Percentiles rank a stretch among this genome's conserved stretches.
phyloP scores from a whole-genome alignment of 1,140 invertebrate species.

The Zaprionus taronus region DNA sequence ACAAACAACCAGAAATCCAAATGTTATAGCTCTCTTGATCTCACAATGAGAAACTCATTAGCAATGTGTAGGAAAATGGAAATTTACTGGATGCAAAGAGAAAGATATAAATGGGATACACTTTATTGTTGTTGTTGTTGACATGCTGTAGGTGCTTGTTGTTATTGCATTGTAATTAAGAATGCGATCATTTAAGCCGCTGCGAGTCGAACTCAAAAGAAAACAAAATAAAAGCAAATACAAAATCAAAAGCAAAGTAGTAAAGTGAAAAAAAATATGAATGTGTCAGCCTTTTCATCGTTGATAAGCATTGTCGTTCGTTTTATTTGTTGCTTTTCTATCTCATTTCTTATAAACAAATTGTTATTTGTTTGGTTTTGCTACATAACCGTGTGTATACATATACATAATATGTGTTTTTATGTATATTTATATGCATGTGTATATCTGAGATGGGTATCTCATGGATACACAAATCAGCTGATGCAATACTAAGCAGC shows the following conservation, averaged over 20 bases:
- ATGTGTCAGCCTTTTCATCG: slow-evolving; percentile 20
- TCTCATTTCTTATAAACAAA: slow-evolving; percentile 33
- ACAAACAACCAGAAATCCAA: slow-evolving; percentile 22
- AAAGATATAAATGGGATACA: slow-evolving; percentile 26
- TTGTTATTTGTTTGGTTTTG: slow-evolving; percentile 17
- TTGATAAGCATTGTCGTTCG: slow-evolving; percentile 36
- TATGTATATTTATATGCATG: slow-evolving; percentile 11
- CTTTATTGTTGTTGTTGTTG: slow-evolving; percentile 18
- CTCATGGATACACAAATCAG: slow-evolving; percentile 62
- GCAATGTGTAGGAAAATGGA: slow-evolving; percentile 13
- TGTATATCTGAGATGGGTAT: slow-evolving; percentile 41
- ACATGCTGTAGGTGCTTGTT: slow-evolving; percentile 16
- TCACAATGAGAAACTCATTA: slow-evolving; percentile 17
- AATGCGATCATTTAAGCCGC: slow-evolving; percentile 16
- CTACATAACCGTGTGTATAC: slow-evolving; percentile 32
- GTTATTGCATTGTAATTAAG: slow-evolving; percentile 44
- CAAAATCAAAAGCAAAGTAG: background rate
- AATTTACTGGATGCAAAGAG: background rate
- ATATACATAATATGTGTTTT: slow-evolving; percentile 5
- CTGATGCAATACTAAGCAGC: slow-evolving; percentile 57
- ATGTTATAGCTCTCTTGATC: slow-evolving; percentile 31
- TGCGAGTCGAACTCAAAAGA: slow-evolving; percentile 21
- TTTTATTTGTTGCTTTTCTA: slow-evolving; percentile 18
- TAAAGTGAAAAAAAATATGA: slow-evolving; percentile 12
- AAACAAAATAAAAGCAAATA: slow-evolving; percentile 28